Conservation (phyloP, 2,797 vertebrate species). For the Catharus ustulatus region DNA sequence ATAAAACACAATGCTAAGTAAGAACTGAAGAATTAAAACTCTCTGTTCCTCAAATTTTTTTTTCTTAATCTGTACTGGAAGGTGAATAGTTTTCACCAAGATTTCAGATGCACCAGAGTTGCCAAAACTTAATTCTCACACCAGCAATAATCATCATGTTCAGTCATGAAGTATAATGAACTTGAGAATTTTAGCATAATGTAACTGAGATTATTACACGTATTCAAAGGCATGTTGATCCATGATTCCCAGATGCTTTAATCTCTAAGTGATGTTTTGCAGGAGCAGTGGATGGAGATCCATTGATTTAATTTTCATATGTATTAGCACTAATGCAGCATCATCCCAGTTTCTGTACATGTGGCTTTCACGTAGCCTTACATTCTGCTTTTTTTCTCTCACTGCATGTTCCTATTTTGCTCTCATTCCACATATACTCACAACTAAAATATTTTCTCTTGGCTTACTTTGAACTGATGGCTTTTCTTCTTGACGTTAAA, state of each 20-base stretch:
- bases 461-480: neutral
- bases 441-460: neutral
- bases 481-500: neutral
- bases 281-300: neutral
- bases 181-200: neutral
- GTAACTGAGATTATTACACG: neutral
- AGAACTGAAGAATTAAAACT: neutral
- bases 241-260: neutral
- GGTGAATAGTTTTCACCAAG: neutral
- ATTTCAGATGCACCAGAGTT: neutral
- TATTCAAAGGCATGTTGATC: neutral
- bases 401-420: neutral
- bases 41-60: rapidly evolving
- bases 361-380: neutral
- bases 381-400: neutral
- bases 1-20: neutral
- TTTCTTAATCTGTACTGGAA: neutral
- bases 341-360: neutral
- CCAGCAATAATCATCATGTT: neutral
- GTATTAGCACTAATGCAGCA: neutral
- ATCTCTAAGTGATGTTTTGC: neutral
- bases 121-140: neutral
- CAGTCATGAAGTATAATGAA: neutral
- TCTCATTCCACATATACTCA: neutral
- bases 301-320: neutral